These are phyloP conservation scores for Hypena proboscidalis DNA, from an alignment of 2,888 invertebrate species.

Conservation along the genomic window DNA sequence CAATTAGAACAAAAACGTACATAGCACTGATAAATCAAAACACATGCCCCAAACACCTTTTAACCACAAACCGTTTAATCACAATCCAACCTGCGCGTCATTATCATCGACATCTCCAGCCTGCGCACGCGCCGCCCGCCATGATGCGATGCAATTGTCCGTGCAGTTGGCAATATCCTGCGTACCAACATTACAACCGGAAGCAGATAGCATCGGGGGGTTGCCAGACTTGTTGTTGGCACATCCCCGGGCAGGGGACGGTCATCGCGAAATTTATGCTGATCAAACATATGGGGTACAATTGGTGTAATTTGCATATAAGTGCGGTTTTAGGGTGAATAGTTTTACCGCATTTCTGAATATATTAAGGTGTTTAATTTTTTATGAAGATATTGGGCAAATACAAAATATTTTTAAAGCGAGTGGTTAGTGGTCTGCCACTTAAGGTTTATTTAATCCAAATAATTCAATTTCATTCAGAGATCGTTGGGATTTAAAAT, in stretches of 20 bases:
- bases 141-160: constrained; percentile 44
- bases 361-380: neutral
- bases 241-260: constrained; percentile 35
- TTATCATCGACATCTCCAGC: constrained; percentile 35
- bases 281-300: constrained; percentile 33
- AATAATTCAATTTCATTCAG: no score
- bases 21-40: constrained; percentile 4
- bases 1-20: no score
- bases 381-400: neutral
- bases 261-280: constrained; percentile 43
- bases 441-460: no score
- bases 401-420: no score
- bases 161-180: constrained; percentile 53
- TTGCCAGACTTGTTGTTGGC: constrained; percentile 35
- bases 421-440: no score
- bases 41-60: constrained; percentile 21
- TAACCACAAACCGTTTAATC: constrained; percentile 29
- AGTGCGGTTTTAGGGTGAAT: no score
- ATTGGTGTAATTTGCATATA: constrained; percentile 9
- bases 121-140: constrained; percentile 42
- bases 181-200: constrained; percentile 37
- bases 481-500: no score
- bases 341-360: neutral
- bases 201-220: constrained; percentile 46
- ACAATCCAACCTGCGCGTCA: constrained; percentile 19